Evolutionary conservation across 2,888 invertebrate species (phyloP).

Genomic region (Eupelmus urozonus): DNA sequence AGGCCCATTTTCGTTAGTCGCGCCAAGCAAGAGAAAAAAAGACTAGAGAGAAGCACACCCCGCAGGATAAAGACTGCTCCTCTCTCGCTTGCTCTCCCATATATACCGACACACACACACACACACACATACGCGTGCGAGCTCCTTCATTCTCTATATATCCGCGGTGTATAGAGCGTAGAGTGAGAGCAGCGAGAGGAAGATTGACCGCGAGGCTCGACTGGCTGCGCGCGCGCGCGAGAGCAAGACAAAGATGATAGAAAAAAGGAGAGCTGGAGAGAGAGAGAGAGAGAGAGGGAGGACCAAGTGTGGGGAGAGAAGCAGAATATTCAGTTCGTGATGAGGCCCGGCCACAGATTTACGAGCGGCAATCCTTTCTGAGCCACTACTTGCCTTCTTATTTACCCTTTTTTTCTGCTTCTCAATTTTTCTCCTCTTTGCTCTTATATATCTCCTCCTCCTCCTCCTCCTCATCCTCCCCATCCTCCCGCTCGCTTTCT

Average conservation of each 20-base stretch:
- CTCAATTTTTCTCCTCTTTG: slow-evolving; percentile 56
- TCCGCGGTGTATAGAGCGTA: neutral
- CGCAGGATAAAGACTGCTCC: slow-evolving; percentile 29
- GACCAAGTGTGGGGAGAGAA: slow-evolving; percentile 12
- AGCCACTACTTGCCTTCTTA: slow-evolving; percentile 66
- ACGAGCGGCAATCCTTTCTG: slow-evolving; percentile 71
- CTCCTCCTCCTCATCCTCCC: slow-evolving; percentile 50
- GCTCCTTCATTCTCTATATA: neutral
- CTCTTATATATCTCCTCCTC: slow-evolving; percentile 45
- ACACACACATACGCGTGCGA: neutral
- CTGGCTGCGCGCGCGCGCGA: neutral
- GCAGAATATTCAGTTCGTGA: slow-evolving; percentile 70
- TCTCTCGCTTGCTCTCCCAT: slow-evolving; percentile 2
- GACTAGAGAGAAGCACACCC: neutral
- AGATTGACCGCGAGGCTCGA: slow-evolving; percentile 7
- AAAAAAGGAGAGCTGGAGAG: slow-evolving; percentile 35
- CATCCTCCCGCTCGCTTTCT: neutral
- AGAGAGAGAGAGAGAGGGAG: slow-evolving; percentile 24
- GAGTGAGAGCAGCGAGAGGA: neutral
- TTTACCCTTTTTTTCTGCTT: slow-evolving; percentile 67
- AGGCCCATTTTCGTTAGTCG: slow-evolving; percentile 71
- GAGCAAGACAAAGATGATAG: slow-evolving; percentile 38
- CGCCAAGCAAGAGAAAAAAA: slow-evolving; percentile 59
- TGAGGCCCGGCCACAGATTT: slow-evolving; percentile 74
- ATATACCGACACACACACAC: neutral